Conservation (phyloP, 2,797 vertebrate species). For the Huso huso region DNA sequence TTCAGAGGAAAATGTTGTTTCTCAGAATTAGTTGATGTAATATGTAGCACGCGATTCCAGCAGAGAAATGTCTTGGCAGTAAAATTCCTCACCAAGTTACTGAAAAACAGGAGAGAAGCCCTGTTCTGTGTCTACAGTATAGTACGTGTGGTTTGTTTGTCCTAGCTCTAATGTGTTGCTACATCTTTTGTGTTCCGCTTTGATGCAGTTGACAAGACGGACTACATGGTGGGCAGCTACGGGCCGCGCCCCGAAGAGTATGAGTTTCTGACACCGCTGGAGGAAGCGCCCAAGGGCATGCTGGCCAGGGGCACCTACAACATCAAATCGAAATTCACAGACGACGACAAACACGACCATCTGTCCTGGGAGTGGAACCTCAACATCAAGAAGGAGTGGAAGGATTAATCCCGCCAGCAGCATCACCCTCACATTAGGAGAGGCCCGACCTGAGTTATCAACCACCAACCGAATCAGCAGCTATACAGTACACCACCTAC, state of each 20-base stretch:
- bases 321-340: conserved; percentile 89
- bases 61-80: no score
- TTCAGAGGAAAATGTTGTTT: no score
- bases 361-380: conserved; percentile 37
- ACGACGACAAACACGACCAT: conserved; percentile 27
- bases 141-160: background rate
- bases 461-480: background rate
- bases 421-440: conserved; percentile 27
- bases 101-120: background rate
- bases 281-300: conserved; percentile 62
- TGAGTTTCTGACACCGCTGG: no score
- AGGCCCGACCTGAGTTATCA: no score
- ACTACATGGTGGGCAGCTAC: no score
- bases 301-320: conserved; percentile 84
- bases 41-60: no score
- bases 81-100: no score
- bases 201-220: no score
- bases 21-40: no score
- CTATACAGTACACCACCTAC: background rate
- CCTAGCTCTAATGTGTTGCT: background rate
- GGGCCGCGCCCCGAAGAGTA: conserved; percentile 54
- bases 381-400: conserved; percentile 95
- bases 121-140: background rate
- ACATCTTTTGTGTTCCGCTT: no score
- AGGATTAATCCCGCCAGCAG: conserved; percentile 64